Percentiles rank a stretch among this genome's conserved stretches.
Evolutionary conservation across 2,888 invertebrate genomes (phyloP).

Genomic region (Cinara cedri): DNA sequence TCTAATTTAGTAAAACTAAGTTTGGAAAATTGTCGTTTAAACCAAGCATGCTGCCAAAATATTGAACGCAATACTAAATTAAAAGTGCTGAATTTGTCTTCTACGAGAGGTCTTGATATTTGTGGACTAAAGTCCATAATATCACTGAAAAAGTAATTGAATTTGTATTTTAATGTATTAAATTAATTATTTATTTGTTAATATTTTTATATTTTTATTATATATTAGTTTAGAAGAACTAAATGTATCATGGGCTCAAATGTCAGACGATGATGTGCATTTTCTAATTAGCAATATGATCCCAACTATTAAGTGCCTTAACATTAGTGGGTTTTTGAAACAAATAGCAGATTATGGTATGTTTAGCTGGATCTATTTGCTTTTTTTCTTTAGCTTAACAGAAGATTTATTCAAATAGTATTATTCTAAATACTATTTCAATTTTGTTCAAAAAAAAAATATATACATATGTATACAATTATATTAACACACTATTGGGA

Average conservation of each 20-base stretch:
- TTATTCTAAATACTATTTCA: too few relatives aligned
- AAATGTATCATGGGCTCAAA: slow-evolving; percentile 83
- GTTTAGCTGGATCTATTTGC: slow-evolving; percentile 61
- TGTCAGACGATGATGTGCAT: slow-evolving; percentile 69
- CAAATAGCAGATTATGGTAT: slow-evolving; percentile 77
- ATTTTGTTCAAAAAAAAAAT: too few relatives aligned
- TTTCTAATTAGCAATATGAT: slow-evolving; percentile 71
- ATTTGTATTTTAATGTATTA: neutral
- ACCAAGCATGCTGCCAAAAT: slow-evolving; percentile 70
- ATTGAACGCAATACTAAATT: slow-evolving; percentile 73
- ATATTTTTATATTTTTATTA: too few relatives aligned
- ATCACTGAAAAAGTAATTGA: slow-evolving; percentile 58
- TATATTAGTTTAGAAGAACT: slow-evolving; percentile 73
- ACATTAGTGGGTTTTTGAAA: slow-evolving; percentile 82
- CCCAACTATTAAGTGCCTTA: slow-evolving; percentile 73
- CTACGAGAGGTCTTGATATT: slow-evolving; percentile 76
- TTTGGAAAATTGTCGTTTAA: slow-evolving; percentile 77
- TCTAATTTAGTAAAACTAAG: slow-evolving; percentile 79
- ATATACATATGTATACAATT: too few relatives aligned
- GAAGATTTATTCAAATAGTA: too few relatives aligned
- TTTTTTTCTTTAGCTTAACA: too few relatives aligned
- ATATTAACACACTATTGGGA: too few relatives aligned
- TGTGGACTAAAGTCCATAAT: slow-evolving; percentile 71
- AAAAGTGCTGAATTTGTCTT: slow-evolving; percentile 82
- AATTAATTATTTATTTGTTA: slow-evolving; percentile 29